Evolutionary conservation across 1,140 invertebrate species (phyloP).

Genomic region (Psilanteris sp.): DNA sequence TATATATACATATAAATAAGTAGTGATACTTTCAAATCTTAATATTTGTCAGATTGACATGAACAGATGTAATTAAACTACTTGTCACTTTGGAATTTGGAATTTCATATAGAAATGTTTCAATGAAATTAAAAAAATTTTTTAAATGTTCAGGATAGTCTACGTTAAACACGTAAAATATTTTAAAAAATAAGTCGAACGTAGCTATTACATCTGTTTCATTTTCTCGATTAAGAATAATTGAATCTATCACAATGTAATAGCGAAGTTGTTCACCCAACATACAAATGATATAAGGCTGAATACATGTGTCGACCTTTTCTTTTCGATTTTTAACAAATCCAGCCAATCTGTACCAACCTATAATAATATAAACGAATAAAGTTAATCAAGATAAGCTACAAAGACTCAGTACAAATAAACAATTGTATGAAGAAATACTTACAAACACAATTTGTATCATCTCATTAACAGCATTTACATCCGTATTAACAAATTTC

Average conservation of each 20-base stretch:
- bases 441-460: conserved; percentile 20
- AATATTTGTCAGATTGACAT: conserved; percentile 1
- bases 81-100: conserved; percentile 1
- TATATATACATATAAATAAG: too few relatives aligned
- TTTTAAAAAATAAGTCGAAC: conserved; percentile 13
- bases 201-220: not conserved
- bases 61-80: not conserved
- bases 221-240: conserved; percentile 4
- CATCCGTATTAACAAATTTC: not conserved
- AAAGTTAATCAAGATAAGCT: not conserved
- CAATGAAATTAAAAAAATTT: conserved; percentile 18
- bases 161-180: conserved; percentile 4
- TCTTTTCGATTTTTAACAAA: not conserved
- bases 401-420: not conserved
- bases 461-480: conserved; percentile 3
- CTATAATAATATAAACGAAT: conserved; percentile 13
- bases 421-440: conserved; percentile 10
- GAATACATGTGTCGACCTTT: not conserved
- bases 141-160: conserved; percentile 6
- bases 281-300: conserved; percentile 5
- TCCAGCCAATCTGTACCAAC: conserved; percentile 9
- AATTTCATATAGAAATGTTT: conserved; percentile 7
- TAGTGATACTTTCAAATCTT: too few relatives aligned
- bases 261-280: not conserved
- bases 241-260: conserved; percentile 7